Conservation (phyloP, 2,797 vertebrate genomes). For the Sciurus carolinensis region DNA sequence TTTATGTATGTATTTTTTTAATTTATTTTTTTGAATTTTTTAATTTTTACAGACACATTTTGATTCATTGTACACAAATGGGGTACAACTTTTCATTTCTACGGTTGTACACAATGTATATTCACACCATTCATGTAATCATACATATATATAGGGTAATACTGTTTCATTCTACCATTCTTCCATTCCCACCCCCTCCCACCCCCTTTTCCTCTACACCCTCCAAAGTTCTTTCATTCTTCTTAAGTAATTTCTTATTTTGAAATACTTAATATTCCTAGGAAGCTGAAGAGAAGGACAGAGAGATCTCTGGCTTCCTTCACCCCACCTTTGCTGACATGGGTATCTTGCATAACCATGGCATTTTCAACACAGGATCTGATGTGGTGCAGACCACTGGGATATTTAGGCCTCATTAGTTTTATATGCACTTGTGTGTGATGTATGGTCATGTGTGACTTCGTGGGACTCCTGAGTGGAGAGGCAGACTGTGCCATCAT, state of each 20-base stretch:
- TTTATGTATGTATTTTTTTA: too few species aligned
- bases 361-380: background rate
- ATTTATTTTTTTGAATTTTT: too few species aligned
- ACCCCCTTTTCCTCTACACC: too few species aligned
- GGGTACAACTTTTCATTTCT: too few species aligned
- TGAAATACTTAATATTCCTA: constrained; percentile 14
- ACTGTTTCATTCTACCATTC: too few species aligned
- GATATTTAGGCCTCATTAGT: background rate
- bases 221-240: too few species aligned
- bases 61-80: too few species aligned
- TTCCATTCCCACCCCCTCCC: too few species aligned
- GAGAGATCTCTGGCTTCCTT: background rate
- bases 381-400: background rate
- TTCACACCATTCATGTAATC: too few species aligned
- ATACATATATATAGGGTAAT: too few species aligned
- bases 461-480: rapidly evolving
- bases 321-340: background rate
- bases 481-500: background rate
- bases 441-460: rapidly evolving
- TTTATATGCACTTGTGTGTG: rapidly evolving
- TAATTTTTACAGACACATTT: too few species aligned
- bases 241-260: background rate
- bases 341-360: background rate
- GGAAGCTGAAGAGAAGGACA: constrained; percentile 11
- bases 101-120: too few species aligned